Conservation (phyloP, 2,888 invertebrate species). For the Metellina segmentata region DNA sequence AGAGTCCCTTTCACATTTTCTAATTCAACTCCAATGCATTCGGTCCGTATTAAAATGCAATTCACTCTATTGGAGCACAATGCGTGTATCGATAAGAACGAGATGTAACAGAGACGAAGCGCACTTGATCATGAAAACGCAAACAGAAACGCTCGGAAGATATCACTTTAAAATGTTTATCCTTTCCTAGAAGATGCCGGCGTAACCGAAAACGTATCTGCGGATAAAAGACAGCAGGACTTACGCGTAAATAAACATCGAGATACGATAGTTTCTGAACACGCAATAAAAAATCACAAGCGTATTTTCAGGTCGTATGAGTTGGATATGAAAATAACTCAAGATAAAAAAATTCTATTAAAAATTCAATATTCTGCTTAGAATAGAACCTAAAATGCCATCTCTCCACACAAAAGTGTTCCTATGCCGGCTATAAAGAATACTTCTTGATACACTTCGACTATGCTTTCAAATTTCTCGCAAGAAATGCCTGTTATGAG, state of each 20-base stretch:
- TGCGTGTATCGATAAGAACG: slow-evolving; percentile 5
- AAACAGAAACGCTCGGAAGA: slow-evolving; percentile 6
- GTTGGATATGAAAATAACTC: slow-evolving; percentile 37
- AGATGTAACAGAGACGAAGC: not conserved
- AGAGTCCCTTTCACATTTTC: no score
- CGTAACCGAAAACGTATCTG: not conserved
- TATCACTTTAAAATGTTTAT: slow-evolving; percentile 19
- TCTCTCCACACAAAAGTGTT: slow-evolving; percentile 41
- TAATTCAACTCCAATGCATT: no score
- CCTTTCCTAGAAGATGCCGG: not conserved
- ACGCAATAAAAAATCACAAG: slow-evolving; percentile 7
- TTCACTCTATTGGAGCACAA: not conserved
- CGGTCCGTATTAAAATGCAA: not conserved
- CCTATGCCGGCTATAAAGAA: slow-evolving; percentile 28
- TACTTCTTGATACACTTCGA: slow-evolving; percentile 37
- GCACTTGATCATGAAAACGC: slow-evolving; percentile 9
- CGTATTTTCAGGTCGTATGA: not conserved
- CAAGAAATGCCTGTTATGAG: slow-evolving; percentile 25
- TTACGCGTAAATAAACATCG: slow-evolving; percentile 41
- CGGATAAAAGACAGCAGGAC: slow-evolving; percentile 17
- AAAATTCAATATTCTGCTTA: slow-evolving; percentile 48
- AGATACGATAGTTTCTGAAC: slow-evolving; percentile 8
- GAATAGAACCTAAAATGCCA: slow-evolving; percentile 22
- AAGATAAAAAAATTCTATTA: slow-evolving; percentile 54
- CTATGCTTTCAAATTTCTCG: slow-evolving; percentile 36